Evolutionary conservation across 2,797 vertebrate species (phyloP), one percentile per base, ranked within the genome.

Genomic region (Ceryle rudis): DNA sequence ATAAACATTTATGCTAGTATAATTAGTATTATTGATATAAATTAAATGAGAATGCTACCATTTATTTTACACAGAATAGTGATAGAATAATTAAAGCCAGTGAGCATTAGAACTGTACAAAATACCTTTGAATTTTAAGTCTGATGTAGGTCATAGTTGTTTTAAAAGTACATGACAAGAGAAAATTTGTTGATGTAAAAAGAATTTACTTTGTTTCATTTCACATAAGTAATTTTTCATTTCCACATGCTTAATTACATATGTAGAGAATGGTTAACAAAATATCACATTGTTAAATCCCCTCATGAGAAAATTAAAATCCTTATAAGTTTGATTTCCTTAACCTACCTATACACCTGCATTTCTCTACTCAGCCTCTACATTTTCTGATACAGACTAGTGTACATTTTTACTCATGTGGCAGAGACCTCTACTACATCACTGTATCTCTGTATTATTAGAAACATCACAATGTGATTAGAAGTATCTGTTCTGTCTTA

Each of bases 11-110:
- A 87, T 65, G 60, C 37, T 81, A 75, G 29, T 77, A 94, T 44
- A 89, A 93, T 91, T 72, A 95, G 11, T 73, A 65, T 70, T 95
- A 93, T 64, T 85, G 81, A 85, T 92, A 81, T 37, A 92, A 96
- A 92, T 81, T 80, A 93, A 82, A 86, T 57, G 12, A 92, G 39
- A 88, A 67, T 13, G 5, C 41, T 86, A 91, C 58, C 84, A 86
- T 91, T 73, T 83, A 69, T 92, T 94, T 95, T 71, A 71, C 11
- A 77, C 21, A 54, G 42, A 67, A 39, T 16, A 89, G 19, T 35
- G 46, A 83, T 26, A 83, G 49, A 86, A 54, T 58, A 94, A 92
- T 60, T 87, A 72, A 84, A 90, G 65, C 18, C 46, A 74, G 19
- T 23, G 55, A 84, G 31, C 25, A 81, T 44, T 83, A 78, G 33